These are phyloP conservation scores for Lathamus discolor DNA, from an alignment of 2,113 vertebrate species.

Conservation along the genomic window DNA sequence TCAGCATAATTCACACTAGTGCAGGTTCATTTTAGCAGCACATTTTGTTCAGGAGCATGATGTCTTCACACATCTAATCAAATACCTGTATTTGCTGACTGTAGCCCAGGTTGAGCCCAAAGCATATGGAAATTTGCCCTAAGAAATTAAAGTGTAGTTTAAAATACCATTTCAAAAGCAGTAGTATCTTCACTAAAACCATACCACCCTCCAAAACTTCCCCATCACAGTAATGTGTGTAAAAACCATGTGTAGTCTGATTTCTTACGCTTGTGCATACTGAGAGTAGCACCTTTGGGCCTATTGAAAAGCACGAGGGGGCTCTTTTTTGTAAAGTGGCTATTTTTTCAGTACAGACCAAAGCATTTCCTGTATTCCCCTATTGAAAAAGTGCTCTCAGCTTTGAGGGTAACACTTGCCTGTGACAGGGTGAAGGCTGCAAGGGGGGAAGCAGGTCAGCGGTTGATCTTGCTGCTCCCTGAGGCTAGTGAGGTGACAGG, in stretches of 20 bases:
- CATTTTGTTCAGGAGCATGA: background rate
- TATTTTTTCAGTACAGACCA: background rate
- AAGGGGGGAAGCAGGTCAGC: background rate
- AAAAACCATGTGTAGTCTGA: background rate
- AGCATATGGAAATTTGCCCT: background rate
- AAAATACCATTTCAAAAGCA: background rate
- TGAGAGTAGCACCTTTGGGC: background rate
- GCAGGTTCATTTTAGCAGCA: background rate
- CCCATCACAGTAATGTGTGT: background rate
- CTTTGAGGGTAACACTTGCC: slow-evolving; percentile 7
- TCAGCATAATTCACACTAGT: background rate
- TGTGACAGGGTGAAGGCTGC: background rate
- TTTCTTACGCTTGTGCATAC: background rate
- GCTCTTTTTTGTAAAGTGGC: background rate
- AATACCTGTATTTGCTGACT: background rate
- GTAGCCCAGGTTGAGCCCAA: background rate
- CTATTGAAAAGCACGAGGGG: background rate
- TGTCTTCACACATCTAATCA: background rate
- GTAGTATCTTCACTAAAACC: background rate
- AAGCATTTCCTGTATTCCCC: background rate
- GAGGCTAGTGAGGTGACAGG: background rate
- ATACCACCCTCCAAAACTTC: background rate
- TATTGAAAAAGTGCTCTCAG: background rate
- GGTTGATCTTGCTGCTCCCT: background rate
- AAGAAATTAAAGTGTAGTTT: background rate